Evolutionary conservation across 1,140 invertebrate genomes (phyloP), one percentile per base, ranked within the genome.

Genomic region (Diachasmimorpha longicaudata): DNA sequence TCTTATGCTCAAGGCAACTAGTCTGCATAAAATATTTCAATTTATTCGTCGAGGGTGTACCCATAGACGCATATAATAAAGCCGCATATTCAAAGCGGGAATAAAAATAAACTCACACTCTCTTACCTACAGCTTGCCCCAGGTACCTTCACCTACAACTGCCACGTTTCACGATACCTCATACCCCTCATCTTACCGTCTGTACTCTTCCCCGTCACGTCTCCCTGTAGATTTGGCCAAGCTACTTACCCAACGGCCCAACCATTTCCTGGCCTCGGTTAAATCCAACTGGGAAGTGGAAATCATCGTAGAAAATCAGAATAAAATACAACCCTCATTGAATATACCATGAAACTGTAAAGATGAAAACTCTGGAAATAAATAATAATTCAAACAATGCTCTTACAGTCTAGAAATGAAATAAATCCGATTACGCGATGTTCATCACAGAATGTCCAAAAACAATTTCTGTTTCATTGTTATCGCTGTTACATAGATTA

Each of bases 1-100:
- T 55, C 72, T 58, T 13, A 68, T 68, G 46, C 75, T 70, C 23
- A 70, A 55, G 58, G 72, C 67, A 36, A 9, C 44, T 70, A 36
- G 69, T 69, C 72, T 72, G 79, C 77, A 78, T 81, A 81, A 81
- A 80, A 80, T 77, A 80, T 78, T 80, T 79, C 79, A 79, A 80
- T 81, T 81, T 81, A 81, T 80, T 77, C 75, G 44, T 70, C n/a
- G 70, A 36, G 66, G 69, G 73, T 71, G 67, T 72, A 39, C 69
- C n/a, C 16, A 66, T 70, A 72, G 80, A 77, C 66, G 79, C 67
- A 74, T 77, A 81, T 81, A 82, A 81, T 75, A 79, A 76, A 80
- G 72, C 58, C 58, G 72, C 74, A 66, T 75, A 77, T 75, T 82
- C 79, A 76, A 78, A 80, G 77, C 77, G 70, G 75, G 74, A 76